Conservation (phyloP, 2,888 invertebrate genomes). For the Lithophane socia region DNA sequence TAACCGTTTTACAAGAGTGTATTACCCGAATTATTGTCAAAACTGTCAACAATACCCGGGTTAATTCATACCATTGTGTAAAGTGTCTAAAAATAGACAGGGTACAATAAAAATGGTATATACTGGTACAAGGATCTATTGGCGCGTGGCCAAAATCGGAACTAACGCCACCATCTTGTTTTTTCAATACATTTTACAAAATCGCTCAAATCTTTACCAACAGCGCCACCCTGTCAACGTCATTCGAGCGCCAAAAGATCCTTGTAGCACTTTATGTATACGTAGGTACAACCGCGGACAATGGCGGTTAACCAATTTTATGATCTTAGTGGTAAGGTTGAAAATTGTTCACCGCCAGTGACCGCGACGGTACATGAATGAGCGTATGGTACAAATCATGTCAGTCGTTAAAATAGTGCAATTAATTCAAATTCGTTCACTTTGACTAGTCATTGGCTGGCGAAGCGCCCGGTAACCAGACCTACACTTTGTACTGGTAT, state of each 20-base stretch:
- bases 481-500: constrained; percentile 68
- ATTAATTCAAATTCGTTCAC: constrained; percentile 54
- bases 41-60: constrained; percentile 3
- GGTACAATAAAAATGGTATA: constrained; percentile 24
- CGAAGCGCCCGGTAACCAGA: constrained; percentile 70
- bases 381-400: constrained; percentile 35
- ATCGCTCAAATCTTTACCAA: neutral
- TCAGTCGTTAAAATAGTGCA: constrained; percentile 43
- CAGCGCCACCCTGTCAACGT: neutral
- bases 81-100: constrained; percentile 38
- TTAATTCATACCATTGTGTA: constrained; percentile 19
- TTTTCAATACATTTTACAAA: constrained; percentile 4
- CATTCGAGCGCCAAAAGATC: neutral
- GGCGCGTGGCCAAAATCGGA: neutral
- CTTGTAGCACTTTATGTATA: neutral
- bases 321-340: neutral
- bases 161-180: neutral
- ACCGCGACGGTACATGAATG: constrained; percentile 13
- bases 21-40: constrained; percentile 16
- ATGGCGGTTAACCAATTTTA: too few species aligned
- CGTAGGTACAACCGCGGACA: neutral
- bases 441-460: constrained; percentile 78
- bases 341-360: neutral
- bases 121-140: neutral
- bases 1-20: constrained; percentile 19